Percentiles rank a stretch among this genome's conserved stretches.
Conservation (phyloP, 2,113 vertebrate species). For the Nycticebus coucang region DNA sequence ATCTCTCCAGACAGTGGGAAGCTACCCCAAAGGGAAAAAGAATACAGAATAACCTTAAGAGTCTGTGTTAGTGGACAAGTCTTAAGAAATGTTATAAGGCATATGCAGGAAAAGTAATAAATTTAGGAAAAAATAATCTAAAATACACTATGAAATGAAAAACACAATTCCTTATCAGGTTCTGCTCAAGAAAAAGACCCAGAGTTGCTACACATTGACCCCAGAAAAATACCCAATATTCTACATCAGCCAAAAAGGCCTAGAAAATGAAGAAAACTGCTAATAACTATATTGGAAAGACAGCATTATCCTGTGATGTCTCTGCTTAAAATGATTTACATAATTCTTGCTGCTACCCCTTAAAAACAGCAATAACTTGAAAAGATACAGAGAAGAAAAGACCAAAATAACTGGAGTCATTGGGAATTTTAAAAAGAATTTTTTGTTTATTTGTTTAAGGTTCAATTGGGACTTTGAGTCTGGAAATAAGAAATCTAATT, state of each 20-base stretch:
- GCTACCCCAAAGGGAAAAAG: neutral
- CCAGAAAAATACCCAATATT: neutral
- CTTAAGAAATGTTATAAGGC: neutral
- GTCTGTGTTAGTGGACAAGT: neutral
- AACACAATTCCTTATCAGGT: neutral
- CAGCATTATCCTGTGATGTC: neutral
- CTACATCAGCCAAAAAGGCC: neutral
- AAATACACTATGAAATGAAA: neutral
- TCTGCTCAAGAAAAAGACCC: neutral
- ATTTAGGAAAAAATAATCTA: conserved; percentile 6
- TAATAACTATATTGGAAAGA: neutral
- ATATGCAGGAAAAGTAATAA: neutral
- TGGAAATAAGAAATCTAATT: conserved; percentile 7
- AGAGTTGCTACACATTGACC: neutral
- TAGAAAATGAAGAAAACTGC: neutral
- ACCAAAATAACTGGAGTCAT: neutral
- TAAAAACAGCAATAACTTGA: neutral
- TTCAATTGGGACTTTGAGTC: neutral
- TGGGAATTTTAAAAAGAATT: neutral
- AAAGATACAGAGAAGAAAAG: neutral
- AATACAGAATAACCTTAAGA: neutral
- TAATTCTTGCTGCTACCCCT: neutral
- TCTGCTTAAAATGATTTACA: neutral
- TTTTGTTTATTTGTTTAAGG: neutral
- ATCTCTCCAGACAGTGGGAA: neutral